Percentiles rank a stretch among this genome's conserved stretches.
Conservation (phyloP, 2,113 vertebrate genomes). For the Ceyx margarethae region DNA sequence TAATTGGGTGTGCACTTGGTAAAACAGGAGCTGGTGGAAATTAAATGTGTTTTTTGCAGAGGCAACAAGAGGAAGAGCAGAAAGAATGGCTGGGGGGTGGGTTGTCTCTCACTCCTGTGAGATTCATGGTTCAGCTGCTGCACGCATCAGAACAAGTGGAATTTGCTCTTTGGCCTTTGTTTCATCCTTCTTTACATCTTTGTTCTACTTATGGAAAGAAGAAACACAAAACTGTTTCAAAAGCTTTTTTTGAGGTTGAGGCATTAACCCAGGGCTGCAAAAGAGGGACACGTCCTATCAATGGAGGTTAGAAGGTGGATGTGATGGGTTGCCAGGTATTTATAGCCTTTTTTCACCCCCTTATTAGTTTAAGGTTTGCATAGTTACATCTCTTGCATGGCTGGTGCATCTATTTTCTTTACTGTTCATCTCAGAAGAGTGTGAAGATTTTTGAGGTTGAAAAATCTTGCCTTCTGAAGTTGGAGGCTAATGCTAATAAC, state of each 20-base stretch:
- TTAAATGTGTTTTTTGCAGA: neutral
- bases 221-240: conserved; percentile 6
- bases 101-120: neutral
- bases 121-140: conserved; percentile 21
- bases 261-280: neutral
- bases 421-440: neutral
- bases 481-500: neutral
- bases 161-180: neutral
- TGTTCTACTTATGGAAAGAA: neutral
- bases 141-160: neutral
- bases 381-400: neutral
- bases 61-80: neutral
- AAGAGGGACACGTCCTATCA: neutral
- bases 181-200: neutral
- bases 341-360: neutral
- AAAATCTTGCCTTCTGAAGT: neutral
- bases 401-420: neutral
- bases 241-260: neutral
- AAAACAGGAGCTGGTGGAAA: neutral
- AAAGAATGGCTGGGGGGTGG: neutral
- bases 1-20: neutral
- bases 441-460: neutral
- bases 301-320: neutral
- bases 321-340: neutral
- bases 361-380: neutral